A percentile compares a stretch with the other conserved stretches of the same genome.
These are phyloP conservation scores for Oxyteleia sp. DNA, from an alignment of 2,888 invertebrate genomes.

Conservation along the genomic window DNA sequence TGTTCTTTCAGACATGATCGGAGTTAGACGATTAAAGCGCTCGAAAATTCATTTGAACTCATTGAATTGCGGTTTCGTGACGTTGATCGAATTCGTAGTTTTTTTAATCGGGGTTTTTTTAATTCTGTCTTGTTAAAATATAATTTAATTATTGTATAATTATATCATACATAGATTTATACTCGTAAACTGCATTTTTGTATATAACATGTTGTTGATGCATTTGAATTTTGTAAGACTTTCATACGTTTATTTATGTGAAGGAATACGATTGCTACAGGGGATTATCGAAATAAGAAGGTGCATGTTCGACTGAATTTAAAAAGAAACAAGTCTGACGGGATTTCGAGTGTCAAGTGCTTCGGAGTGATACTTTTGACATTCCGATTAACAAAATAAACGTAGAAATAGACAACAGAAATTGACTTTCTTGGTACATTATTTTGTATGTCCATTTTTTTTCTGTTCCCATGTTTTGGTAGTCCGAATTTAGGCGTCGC, in stretches of 20 bases:
- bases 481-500: too few species aligned
- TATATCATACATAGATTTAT: background rate
- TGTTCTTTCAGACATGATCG: too few species aligned
- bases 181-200: conserved; percentile 4
- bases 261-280: conserved; percentile 7
- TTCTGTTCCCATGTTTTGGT: too few species aligned
- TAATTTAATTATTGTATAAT: background rate
- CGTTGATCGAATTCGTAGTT: too few species aligned
- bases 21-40: too few species aligned
- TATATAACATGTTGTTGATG: conserved; percentile 22
- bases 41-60: too few species aligned
- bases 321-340: background rate
- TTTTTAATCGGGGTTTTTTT: background rate
- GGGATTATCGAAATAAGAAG: background rate
- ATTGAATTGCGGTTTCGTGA: too few species aligned
- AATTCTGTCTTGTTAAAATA: background rate
- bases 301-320: conserved; percentile 20
- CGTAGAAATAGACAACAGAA: conserved; percentile 49
- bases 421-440: too few species aligned
- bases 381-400: conserved; percentile 37
- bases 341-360: conserved; percentile 45
- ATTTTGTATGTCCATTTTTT: too few species aligned
- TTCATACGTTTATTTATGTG: conserved; percentile 31
- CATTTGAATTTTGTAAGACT: conserved; percentile 43
- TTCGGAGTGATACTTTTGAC: conserved; percentile 50